Percentiles rank a stretch among this genome's conserved stretches.
Evolutionary conservation across 2,888 invertebrate genomes (phyloP).

Genomic region (Sarcophaga caerulescens): DNA sequence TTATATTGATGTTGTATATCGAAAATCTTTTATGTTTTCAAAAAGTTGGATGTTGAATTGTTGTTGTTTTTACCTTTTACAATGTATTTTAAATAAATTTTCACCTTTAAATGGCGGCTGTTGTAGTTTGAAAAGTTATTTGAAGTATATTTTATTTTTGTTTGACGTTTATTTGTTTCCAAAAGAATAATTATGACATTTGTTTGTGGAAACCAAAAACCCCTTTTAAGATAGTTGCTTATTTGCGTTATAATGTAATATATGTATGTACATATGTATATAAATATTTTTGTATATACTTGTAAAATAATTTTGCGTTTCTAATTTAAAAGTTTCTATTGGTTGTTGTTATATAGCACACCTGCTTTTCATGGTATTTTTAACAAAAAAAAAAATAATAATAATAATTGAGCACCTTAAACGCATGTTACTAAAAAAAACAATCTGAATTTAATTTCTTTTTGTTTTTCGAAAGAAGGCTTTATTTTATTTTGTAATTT

Average conservation of each 20-base stretch:
- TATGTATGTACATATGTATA: conserved; percentile 19
- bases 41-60: not conserved
- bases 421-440: conserved; percentile 62
- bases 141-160: not conserved
- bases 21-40: conserved; percentile 3
- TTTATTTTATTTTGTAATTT: conserved; percentile 9
- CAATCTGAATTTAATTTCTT: not conserved
- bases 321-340: conserved; percentile 25
- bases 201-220: conserved; percentile 35
- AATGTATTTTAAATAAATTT: not conserved
- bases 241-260: conserved; percentile 1
- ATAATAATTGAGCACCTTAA: conserved; percentile 45
- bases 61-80: not conserved
- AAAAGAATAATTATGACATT: conserved; percentile 56
- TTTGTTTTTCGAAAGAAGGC: conserved; percentile 12
- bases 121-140: conserved; percentile 30
- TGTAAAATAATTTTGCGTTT: conserved; percentile 31
- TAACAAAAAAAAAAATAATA: not conserved
- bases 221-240: conserved; percentile 11
- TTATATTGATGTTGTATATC: conserved; percentile 73
- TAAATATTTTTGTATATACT: conserved; percentile 32
- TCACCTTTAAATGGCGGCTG: conserved; percentile 48
- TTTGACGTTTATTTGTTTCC: conserved; percentile 27
- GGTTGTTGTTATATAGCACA: conserved; percentile 44
- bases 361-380: conserved; percentile 47